Evolutionary conservation across 1,140 invertebrate genomes (phyloP), one percentile per base, ranked within the genome.

Genomic region (Eciton burchellii): DNA sequence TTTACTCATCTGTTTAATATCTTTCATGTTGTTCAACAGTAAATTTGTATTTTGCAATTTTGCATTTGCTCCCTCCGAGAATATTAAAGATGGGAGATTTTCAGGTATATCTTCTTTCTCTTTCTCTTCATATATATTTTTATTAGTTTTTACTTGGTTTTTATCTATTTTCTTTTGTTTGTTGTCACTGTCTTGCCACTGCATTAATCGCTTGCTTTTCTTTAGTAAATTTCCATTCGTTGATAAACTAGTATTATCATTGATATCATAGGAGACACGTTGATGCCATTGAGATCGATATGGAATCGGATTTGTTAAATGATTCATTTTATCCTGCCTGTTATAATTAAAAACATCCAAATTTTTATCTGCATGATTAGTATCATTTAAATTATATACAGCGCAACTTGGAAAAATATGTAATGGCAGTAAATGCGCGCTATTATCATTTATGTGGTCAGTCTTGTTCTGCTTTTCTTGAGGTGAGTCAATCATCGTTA

Each of bases 401-500:
- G 26, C 14, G 57, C 74, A 35, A 4, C 19, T 43, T 35, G 54
- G 3, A 35, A 35, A 57, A 57, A 0, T 49, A 65, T 26, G 72
- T 57, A 35, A 66, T 56, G 21, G 1, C 9, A 11, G 60, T 59
- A 84, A n/a, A 66, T 57, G 21, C 84, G 79, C 14, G 47, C 26
- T 47, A 66, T 35, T 45, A 52, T 26, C n/a, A 45, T 35, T 56
- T 24, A 4, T 11, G 9, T 73, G 63, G 14, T 11, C 26, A 77
- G 14, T 45, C 8, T 60, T 83, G 12, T 35, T 41, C 14, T 76
- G 66, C 21, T 45, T 35, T 12, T 77, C 24, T 65, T 63, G 59
- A 11, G 70, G 85, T 49, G 83, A 88, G 29, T 94, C 91, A 6
- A 94, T 92, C 66, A 92, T 92, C 0, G 92, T 93, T 21, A 94